These are phyloP conservation scores for Saccostrea echinata DNA, from an alignment of 1,140 invertebrate species.

Conservation along the genomic window DNA sequence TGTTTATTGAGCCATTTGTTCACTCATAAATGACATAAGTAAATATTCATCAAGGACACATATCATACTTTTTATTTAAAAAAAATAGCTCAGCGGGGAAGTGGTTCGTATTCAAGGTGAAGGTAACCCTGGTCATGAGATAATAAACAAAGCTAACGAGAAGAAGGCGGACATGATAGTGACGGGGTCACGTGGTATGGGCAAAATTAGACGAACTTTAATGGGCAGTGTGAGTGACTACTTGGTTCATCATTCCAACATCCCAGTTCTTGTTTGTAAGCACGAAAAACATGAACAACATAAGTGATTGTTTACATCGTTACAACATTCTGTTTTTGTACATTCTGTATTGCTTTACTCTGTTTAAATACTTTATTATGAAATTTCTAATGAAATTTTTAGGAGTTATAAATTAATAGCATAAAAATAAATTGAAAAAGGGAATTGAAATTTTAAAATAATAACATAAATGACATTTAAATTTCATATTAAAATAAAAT, in stretches of 20 bases:
- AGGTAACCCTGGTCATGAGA: conserved; percentile 62
- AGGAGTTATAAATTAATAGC: no score
- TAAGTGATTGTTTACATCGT: neutral
- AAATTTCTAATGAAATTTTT: no score
- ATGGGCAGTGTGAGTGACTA: conserved; percentile 72
- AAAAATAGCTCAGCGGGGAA: neutral
- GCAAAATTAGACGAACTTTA: conserved; percentile 64
- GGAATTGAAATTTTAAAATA: no score
- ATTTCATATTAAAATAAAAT: no score
- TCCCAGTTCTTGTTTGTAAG: conserved; percentile 64
- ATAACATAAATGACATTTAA: no score
- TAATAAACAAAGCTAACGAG: conserved; percentile 62
- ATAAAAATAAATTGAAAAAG: no score
- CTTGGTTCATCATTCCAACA: conserved; percentile 64
- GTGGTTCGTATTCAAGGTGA: conserved; percentile 43
- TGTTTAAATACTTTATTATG: no score
- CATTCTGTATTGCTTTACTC: no score
- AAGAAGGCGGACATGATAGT: conserved; percentile 66
- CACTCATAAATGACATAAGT: no score
- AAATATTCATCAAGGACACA: neutral
- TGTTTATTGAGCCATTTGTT: no score
- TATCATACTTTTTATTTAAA: neutral
- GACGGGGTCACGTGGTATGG: conserved; percentile 68
- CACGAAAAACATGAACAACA: neutral
- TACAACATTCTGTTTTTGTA: no score